phyloP scores from a whole-genome alignment of 2,888 invertebrate species.

The Melanophora roralis region DNA sequence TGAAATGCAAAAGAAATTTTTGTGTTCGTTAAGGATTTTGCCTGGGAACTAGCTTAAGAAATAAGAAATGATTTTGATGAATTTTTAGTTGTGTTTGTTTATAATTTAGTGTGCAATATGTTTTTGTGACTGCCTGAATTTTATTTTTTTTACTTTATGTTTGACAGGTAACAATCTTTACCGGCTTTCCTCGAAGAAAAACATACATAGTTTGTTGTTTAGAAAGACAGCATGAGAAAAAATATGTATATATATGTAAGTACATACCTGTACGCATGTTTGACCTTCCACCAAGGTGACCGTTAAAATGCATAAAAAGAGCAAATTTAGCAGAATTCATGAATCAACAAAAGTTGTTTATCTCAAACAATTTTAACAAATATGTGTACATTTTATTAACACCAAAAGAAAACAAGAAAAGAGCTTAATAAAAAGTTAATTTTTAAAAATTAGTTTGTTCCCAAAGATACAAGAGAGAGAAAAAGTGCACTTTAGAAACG shows the following conservation, averaged over 20 bases:
- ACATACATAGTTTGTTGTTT: constrained; percentile 20
- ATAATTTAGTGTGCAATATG: no score
- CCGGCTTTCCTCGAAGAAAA: constrained; percentile 49
- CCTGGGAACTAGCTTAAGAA: no score
- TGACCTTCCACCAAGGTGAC: constrained; percentile 81
- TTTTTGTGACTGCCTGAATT: no score
- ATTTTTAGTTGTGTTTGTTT: no score
- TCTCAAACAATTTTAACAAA: not conserved
- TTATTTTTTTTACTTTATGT: no score
- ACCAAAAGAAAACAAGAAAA: not conserved
- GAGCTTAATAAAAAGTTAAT: not conserved
- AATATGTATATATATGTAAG: constrained; percentile 3
- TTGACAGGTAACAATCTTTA: constrained; percentile 1
- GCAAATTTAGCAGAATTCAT: constrained; percentile 10
- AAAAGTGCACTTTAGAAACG: not conserved
- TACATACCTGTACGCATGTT: constrained; percentile 72
- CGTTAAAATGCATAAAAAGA: constrained; percentile 65
- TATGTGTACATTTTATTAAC: not conserved
- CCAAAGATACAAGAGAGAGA: not conserved
- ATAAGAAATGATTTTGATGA: no score
- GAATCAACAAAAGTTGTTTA: constrained; percentile 1
- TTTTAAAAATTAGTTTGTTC: not conserved
- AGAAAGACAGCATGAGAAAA: constrained; percentile 1
- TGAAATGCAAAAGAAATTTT: no score
- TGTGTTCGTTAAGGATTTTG: no score